These are phyloP conservation scores for Lasioglossum zephyrum DNA, from an alignment of 2,888 invertebrate species.

Conservation along the genomic window DNA sequence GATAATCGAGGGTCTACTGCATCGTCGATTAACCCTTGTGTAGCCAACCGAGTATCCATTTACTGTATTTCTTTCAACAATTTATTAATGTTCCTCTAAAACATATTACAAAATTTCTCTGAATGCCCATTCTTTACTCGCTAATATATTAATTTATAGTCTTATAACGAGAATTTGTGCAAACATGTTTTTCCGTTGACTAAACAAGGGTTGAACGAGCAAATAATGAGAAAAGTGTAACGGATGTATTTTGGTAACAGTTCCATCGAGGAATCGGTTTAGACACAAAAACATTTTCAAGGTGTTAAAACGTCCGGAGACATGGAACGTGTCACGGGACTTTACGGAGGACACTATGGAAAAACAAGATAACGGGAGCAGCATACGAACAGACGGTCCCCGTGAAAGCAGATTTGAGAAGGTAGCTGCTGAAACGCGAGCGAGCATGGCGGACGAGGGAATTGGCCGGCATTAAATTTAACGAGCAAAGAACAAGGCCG, in stretches of 20 bases:
- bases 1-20: not conserved
- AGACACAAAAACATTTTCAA: not conserved
- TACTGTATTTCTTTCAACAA: no score
- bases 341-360: not conserved
- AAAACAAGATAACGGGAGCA: not conserved
- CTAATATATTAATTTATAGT: no score
- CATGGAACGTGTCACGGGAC: not conserved
- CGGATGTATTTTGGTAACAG: not conserved
- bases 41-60: no score
- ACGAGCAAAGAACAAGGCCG: conserved; percentile 54
- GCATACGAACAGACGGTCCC: conserved; percentile 10
- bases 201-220: not conserved
- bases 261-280: not conserved
- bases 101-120: no score
- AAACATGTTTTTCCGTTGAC: no score
- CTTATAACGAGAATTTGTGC: no score
- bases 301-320: not conserved
- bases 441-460: conserved; percentile 14
- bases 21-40: not conserved
- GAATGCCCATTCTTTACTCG: no score
- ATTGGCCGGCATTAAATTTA: conserved; percentile 33
- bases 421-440: conserved; percentile 19
- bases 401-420: conserved; percentile 36
- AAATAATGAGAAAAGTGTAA: not conserved
- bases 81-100: no score